A percentile compares a stretch with the other conserved stretches of the same genome.
These are phyloP conservation scores for Panorpa germanica DNA, from an alignment of 2,888 invertebrate species.

Conservation along the genomic window DNA sequence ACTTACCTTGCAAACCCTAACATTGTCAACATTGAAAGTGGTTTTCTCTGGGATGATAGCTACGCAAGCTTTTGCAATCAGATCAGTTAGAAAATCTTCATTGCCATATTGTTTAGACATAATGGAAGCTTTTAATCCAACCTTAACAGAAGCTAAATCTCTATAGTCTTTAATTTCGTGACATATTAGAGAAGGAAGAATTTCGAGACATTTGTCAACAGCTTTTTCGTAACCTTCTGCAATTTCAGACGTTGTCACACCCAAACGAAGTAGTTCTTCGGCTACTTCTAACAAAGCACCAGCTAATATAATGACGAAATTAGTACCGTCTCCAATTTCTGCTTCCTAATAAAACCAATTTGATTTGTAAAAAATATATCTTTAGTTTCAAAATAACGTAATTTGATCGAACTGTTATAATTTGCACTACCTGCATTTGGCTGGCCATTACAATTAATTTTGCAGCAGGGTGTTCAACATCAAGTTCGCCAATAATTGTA, in stretches of 20 bases:
- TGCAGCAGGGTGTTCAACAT: slow-evolving; percentile 97
- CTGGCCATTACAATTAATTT: slow-evolving; percentile 90
- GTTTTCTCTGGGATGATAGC: slow-evolving; percentile 70
- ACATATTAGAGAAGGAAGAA: slow-evolving; percentile 65
- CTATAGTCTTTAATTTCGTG: slow-evolving; percentile 41
- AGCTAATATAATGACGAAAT: slow-evolving; percentile 89
- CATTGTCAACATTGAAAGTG: slow-evolving; percentile 94
- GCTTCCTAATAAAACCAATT: too few relatives aligned
- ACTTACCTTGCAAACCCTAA: slow-evolving; percentile 76
- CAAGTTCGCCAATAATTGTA: slow-evolving; percentile 87
- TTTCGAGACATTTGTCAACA: slow-evolving; percentile 71
- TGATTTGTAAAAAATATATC: too few relatives aligned
- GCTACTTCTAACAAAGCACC: slow-evolving; percentile 84
- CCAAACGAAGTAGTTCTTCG: slow-evolving; percentile 81
- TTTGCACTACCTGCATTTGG: slow-evolving; percentile 97
- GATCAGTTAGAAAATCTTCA: slow-evolving; percentile 76
- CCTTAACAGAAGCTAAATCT: slow-evolving; percentile 48
- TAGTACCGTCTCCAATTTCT: slow-evolving; percentile 97
- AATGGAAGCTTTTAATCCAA: slow-evolving; percentile 61
- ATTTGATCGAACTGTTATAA: too few relatives aligned
- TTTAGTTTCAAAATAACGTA: too few relatives aligned
- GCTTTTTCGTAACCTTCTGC: slow-evolving; percentile 90
- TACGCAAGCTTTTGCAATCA: slow-evolving; percentile 78
- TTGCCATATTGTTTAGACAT: slow-evolving; percentile 98
- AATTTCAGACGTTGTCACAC: slow-evolving; percentile 92